These are phyloP conservation scores for Nixonia krombeini DNA, from an alignment of 1,140 invertebrate genomes.

Conservation along the genomic window DNA sequence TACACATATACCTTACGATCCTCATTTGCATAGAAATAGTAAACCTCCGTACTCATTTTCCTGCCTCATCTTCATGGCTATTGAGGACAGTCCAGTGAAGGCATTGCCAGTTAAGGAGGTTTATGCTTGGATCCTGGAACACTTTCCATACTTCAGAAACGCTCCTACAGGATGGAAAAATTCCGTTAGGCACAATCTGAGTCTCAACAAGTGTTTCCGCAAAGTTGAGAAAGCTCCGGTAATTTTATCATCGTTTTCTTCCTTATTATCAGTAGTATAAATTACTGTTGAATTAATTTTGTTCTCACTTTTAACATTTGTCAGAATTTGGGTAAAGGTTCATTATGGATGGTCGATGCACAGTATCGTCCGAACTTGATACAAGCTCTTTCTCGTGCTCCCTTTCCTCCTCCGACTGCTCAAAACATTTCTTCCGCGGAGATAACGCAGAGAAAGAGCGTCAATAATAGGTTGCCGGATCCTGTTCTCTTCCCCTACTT, in stretches of 20 bases:
- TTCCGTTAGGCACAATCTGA: conserved; percentile 95
- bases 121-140: conserved; percentile 97
- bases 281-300: conserved; percentile 5
- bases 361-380: conserved; percentile 88
- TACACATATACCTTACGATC: conserved; percentile 82
- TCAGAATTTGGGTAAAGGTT: conserved; percentile 93
- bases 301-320: conserved; percentile 52
- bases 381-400: conserved; percentile 86
- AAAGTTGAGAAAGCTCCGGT: conserved; percentile 91
- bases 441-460: conserved; percentile 58
- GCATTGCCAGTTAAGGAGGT: conserved; percentile 96
- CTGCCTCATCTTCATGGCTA: conserved; percentile 97
- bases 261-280: conserved; percentile 2
- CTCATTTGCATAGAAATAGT: conserved; percentile 84
- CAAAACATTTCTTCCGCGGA: conserved; percentile 62
- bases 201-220: conserved; percentile 96
- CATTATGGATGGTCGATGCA: conserved; percentile 94
- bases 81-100: conserved; percentile 90
- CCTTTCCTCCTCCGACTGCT: conserved; percentile 81
- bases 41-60: conserved; percentile 97
- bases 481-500: conserved; percentile 85
- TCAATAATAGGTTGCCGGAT: conserved; percentile 74
- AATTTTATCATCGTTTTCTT: conserved; percentile 14
- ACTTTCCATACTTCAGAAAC: conserved; percentile 97
- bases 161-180: conserved; percentile 99